These are phyloP conservation scores for Thryonomys swinderianus DNA, from an alignment of 2,113 vertebrate genomes.

Conservation along the genomic window DNA sequence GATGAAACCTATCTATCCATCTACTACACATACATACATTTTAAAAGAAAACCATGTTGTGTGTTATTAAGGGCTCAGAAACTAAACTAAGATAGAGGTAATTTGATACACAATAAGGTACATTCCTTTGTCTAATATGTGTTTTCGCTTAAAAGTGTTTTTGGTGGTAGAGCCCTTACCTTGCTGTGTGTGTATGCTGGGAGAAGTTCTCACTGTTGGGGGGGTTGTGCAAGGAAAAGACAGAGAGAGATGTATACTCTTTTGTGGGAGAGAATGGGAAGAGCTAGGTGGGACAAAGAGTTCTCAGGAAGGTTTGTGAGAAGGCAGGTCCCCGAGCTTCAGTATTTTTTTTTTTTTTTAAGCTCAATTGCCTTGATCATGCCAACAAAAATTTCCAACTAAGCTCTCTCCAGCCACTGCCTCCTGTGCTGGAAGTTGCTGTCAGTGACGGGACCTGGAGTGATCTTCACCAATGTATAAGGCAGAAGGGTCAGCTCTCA, in stretches of 20 bases:
- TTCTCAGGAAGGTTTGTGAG: background rate
- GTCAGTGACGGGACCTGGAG: background rate
- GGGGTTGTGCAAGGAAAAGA: background rate
- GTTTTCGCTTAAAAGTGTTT: background rate
- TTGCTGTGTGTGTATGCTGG: background rate
- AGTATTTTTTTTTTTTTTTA: background rate
- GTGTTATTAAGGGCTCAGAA: background rate
- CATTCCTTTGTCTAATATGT: background rate
- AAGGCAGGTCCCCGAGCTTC: background rate
- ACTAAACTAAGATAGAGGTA: background rate
- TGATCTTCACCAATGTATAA: background rate
- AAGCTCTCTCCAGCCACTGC: background rate
- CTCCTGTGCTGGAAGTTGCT: background rate
- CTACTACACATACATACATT: background rate
- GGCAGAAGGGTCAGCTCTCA: background rate
- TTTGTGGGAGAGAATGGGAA: background rate
- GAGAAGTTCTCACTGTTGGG: rapidly evolving
- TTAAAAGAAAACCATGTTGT: background rate
- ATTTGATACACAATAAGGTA: background rate
- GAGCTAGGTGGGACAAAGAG: background rate
- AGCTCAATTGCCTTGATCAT: background rate
- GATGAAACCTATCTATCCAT: too few species aligned
- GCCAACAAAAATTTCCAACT: background rate
- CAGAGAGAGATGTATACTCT: background rate
- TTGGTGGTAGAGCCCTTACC: background rate